Base-by-base conservation (phyloP, 2,113 vertebrate genomes). In the Chrysemys picta region DNA sequence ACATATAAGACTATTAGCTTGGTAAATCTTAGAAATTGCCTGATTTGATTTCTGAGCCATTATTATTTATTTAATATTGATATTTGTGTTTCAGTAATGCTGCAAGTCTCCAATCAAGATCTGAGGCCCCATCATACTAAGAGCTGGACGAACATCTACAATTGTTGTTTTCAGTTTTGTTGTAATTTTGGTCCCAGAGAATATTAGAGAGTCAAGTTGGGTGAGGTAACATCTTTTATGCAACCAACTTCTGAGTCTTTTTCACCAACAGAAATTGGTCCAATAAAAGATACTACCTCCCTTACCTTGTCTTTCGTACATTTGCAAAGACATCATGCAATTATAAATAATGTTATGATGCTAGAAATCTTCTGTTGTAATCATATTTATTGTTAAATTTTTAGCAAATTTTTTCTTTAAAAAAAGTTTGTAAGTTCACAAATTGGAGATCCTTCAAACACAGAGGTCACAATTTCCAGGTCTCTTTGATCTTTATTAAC, bases 401-500 rank as follows among this genome's bases (percentile, higher is more conserved):
- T 87, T 89, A 84, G 47, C 7, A 10, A 0, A 0, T 19, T 85
- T 69, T 7, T 86, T 85, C 81, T 89, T 89, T 54, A 89, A 42
- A 94, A 53, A 52, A 57, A 59, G 80, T 93, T 86, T 93, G 80
- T 91, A 95, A 78, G 10, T 3, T 81, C 52, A 80, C 19, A 76
- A 83, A 27, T 54, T 96, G 94, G 24, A 95, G 75, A 92, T 65
- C 31, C 50, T 88, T 76, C 25, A 49, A 56, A 84, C 38, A 76
- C 3, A 88, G 2, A 91, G 27, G 83, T 76, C 62, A 82, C 25
- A 12, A 49, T 85, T 89, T 83, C 38, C 1, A 65, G 7, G 80
- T 82, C 22, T 57, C 52, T 82, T 80, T 97, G 82, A 95, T 89
- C 62, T 96, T 96, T 94, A 80, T 90, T 91, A 94, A 94, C 82